Percentiles rank a stretch among this genome's conserved stretches.
phyloP scores from a whole-genome alignment of 2,888 invertebrate species.

The Epistrophe grossulariae region DNA sequence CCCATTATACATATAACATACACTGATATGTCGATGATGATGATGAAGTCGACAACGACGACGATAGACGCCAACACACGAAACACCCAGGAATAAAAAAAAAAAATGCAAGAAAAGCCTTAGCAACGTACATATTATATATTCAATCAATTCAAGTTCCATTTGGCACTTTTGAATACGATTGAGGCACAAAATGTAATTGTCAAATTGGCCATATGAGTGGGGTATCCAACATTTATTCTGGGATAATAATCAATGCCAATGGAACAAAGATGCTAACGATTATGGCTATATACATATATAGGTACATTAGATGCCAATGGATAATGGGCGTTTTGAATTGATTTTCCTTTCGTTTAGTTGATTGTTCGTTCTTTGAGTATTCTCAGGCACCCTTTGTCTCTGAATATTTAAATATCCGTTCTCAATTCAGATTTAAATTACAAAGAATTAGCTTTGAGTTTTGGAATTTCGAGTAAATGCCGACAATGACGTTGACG shows the following conservation, averaged over 20 bases:
- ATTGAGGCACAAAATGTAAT: slow-evolving; percentile 61
- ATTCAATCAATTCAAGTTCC: slow-evolving; percentile 1
- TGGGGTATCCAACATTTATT: slow-evolving; percentile 8
- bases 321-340: slow-evolving; percentile 43
- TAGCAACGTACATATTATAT: slow-evolving; percentile 36
- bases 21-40: neutral
- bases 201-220: slow-evolving; percentile 63
- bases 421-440: slow-evolving; percentile 36
- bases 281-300: neutral
- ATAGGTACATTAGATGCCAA: slow-evolving; percentile 27
- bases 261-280: slow-evolving; percentile 6
- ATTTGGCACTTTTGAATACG: slow-evolving; percentile 60
- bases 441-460: slow-evolving; percentile 22
- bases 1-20: neutral
- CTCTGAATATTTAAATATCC: slow-evolving; percentile 47
- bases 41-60: neutral
- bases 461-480: slow-evolving; percentile 3
- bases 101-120: slow-evolving; percentile 13
- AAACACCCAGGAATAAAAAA: slow-evolving; percentile 21
- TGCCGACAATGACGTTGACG: too few species aligned
- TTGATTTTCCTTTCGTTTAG: slow-evolving; percentile 21
- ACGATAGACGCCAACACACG: slow-evolving; percentile 45
- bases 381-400: neutral
- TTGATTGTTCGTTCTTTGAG: neutral
- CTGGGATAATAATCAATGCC: neutral